phyloP scores from a whole-genome alignment of 2,113 vertebrate species.

The Tetrax tetrax region DNA sequence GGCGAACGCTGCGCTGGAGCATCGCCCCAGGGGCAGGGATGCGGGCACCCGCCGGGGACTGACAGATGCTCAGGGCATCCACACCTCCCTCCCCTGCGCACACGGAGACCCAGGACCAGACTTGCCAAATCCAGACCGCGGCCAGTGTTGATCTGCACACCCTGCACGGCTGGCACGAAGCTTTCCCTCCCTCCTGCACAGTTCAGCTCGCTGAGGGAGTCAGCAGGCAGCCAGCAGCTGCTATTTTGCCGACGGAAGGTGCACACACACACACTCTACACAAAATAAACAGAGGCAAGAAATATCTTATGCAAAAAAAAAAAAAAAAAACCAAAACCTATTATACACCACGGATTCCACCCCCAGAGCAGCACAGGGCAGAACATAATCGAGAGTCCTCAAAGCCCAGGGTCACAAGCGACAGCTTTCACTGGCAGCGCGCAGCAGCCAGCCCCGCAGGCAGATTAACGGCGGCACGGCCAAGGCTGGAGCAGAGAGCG shows the following conservation, averaged over 20 bases:
- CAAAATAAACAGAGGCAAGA: background rate
- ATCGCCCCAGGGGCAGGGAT: background rate
- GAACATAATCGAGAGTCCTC: background rate
- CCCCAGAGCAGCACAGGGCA: background rate
- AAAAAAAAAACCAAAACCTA: too few relatives aligned
- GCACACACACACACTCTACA: background rate
- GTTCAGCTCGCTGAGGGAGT: background rate
- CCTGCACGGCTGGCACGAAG: background rate
- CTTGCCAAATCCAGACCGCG: fast-evolving
- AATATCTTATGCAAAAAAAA: background rate
- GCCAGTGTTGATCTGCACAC: background rate
- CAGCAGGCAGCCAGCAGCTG: background rate
- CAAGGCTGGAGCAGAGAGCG: background rate
- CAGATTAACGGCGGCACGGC: background rate
- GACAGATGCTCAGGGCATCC: background rate
- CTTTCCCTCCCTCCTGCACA: background rate
- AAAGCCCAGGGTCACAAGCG: background rate
- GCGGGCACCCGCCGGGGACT: background rate
- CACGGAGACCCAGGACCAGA: fast-evolving
- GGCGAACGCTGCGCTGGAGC: background rate
- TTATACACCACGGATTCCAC: background rate
- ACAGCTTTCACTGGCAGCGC: background rate
- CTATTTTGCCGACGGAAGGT: background rate
- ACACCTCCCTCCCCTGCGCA: background rate
- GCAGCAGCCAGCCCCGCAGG: background rate